A percentile compares a stretch with the other conserved stretches of the same genome.
Evolutionary conservation across 2,797 vertebrate species (phyloP).

Genomic region (Pipistrellus pygmaeus): DNA sequence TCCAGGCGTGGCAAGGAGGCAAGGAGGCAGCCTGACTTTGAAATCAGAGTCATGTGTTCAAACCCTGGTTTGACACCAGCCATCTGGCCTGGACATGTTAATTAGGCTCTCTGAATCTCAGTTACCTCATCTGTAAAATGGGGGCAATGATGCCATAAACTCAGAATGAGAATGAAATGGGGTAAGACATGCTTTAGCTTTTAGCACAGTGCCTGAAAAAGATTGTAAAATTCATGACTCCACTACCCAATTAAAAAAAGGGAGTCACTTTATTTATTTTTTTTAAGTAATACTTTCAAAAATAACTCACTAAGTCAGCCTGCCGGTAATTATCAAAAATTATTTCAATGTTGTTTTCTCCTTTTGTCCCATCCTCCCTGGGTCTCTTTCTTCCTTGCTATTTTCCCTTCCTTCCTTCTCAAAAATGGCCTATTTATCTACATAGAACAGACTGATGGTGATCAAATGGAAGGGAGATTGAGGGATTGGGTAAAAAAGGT

Average conservation of each 20-base stretch:
- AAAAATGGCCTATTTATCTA: not conserved
- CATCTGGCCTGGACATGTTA: not conserved
- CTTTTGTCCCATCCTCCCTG: not conserved
- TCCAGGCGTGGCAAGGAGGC: not conserved
- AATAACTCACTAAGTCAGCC: not conserved
- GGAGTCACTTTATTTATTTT: not conserved
- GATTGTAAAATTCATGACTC: not conserved
- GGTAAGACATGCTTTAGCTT: not conserved
- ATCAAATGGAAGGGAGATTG: not conserved
- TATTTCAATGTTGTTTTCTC: not conserved
- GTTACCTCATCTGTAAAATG: conserved; percentile 20
- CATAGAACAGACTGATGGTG: not conserved
- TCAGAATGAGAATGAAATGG: not conserved
- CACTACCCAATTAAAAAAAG: not conserved
- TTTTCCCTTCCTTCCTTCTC: not conserved
- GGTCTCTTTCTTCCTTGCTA: not conserved
- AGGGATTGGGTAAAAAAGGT: not conserved
- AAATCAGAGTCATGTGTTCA: not conserved
- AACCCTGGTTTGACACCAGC: not conserved
- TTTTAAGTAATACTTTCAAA: conserved; percentile 4
- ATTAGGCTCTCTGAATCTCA: not conserved
- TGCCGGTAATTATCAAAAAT: not conserved
- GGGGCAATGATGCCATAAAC: not conserved
- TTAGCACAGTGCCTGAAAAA: not conserved
- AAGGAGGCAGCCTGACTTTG: not conserved